phyloP scores from a whole-genome alignment of 2,888 invertebrate species.

The Biston betularia region DNA sequence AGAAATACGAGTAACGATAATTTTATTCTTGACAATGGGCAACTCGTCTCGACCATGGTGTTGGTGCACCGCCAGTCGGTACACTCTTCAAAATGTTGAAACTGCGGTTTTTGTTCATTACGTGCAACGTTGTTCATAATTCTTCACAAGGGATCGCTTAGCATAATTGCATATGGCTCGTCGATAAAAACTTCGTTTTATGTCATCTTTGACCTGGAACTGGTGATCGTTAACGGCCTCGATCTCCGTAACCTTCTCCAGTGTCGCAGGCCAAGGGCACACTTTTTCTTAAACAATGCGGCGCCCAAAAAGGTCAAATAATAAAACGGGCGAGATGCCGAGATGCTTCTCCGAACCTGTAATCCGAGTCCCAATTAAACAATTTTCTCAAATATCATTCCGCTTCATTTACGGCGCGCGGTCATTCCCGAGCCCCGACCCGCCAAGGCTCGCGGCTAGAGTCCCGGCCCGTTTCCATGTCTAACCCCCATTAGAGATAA shows the following conservation, averaged over 20 bases:
- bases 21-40: conserved; percentile 47
- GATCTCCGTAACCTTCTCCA: conserved; percentile 26
- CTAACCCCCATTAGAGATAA: conserved; percentile 83
- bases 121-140: conserved; percentile 18
- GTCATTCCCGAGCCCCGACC: conserved; percentile 80
- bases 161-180: conserved; percentile 24
- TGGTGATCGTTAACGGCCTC: conserved; percentile 17
- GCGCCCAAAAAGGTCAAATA: conserved; percentile 58
- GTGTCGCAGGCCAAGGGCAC: conserved; percentile 47
- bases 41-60: conserved; percentile 41
- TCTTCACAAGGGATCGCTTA: conserved; percentile 17
- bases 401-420: conserved; percentile 66
- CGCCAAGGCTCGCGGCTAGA: conserved; percentile 77
- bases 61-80: conserved; percentile 35
- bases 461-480: conserved; percentile 72
- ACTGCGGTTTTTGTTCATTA: conserved; percentile 20
- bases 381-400: conserved; percentile 84
- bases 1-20: conserved; percentile 41
- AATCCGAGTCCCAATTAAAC: conserved; percentile 83
- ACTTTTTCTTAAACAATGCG: conserved; percentile 41
- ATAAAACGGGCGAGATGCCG: conserved; percentile 55
- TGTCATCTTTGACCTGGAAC: conserved; percentile 13
- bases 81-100: conserved; percentile 39
- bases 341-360: conserved; percentile 67
- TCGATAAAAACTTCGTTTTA: conserved; percentile 18